Evolutionary conservation across 2,888 invertebrate species (phyloP).

Genomic region (Lagria hirta): DNA sequence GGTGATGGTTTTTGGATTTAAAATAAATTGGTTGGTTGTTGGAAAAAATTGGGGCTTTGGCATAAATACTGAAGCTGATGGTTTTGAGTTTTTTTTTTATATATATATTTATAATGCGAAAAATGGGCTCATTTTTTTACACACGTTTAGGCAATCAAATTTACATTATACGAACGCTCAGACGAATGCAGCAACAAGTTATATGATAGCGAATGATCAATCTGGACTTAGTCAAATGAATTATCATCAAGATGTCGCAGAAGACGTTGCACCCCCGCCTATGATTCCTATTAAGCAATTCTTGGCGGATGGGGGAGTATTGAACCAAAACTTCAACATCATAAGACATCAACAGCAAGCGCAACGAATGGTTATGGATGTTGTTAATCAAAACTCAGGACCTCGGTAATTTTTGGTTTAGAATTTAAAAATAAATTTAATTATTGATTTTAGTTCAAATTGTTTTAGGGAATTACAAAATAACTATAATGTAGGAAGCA

Average conservation of each 20-base stretch:
- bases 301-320: constrained; percentile 19
- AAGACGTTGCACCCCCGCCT: constrained; percentile 60
- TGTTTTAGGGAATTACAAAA: constrained; percentile 37
- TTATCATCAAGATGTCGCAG: constrained; percentile 49
- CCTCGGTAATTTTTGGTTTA: constrained; percentile 12
- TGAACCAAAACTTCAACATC: constrained; percentile 18
- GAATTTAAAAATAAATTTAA: not conserved
- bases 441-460: not conserved
- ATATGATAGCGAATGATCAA: constrained; percentile 54
- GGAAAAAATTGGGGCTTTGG: too few species aligned
- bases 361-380: constrained; percentile 18
- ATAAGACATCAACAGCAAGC: constrained; percentile 13
- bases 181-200: constrained; percentile 43
- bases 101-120: too few species aligned
- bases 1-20: too few species aligned
- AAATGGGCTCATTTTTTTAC: too few species aligned
- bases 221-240: constrained; percentile 45
- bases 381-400: constrained; percentile 16
- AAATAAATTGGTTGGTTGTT: too few species aligned
- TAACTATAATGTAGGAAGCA: constrained; percentile 26
- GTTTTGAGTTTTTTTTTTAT: too few species aligned
- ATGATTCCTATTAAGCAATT: constrained; percentile 51
- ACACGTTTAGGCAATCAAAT: constrained; percentile 52
- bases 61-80: too few species aligned
- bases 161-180: constrained; percentile 53